Base-by-base conservation (phyloP, 1,140 invertebrate species). In the Ridgeia piscesae region DNA sequence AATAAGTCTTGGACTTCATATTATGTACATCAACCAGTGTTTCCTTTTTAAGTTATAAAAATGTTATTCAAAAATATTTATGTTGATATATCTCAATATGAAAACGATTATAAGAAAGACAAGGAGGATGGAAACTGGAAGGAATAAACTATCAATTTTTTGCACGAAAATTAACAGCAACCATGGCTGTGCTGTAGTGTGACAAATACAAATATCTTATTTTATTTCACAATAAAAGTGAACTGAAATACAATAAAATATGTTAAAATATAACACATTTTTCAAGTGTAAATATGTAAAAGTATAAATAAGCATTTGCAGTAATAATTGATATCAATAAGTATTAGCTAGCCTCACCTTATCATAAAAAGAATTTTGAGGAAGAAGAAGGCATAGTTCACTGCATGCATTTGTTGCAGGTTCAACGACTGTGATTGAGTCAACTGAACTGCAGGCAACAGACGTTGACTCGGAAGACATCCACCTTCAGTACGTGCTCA, bases 381-480 rank as follows among this genome's bases (percentile, higher is more conserved):
- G 58, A 77, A 77, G 58, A 21, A 77, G 17, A 77, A n/a, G 2
- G 27, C 58, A 27, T 9, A 77, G 58, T 34, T 0, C 89, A 21
- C 34, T 27, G 33, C 11, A 11, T 35, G 35, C 33, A 27, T 91
- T 91, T 35, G 89, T 91, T 34, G n/a, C 89, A 92, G 92, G 92
- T 6, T 92, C 92, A 17, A 91, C 88, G 21, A 91, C 34, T 14
- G 88, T 58, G 35, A 93, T 93, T 9, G 91, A 92, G 42, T 93
- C 58, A 27, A 89, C 14, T 17, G 91, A 93, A 34, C 93, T 96
- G n/a, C 92, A 92, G 88, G 94, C 95, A 14, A 95, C 95, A 33
- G 95, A 96, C 93, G 92, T 95, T 33, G 95, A 96, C 91, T 95
- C 95, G 34, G 95, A 95, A 77, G 95, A 95, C 92, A 58, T 90